phyloP scores from a whole-genome alignment of 2,797 vertebrate species.

The Triplophysa bombifrons region DNA sequence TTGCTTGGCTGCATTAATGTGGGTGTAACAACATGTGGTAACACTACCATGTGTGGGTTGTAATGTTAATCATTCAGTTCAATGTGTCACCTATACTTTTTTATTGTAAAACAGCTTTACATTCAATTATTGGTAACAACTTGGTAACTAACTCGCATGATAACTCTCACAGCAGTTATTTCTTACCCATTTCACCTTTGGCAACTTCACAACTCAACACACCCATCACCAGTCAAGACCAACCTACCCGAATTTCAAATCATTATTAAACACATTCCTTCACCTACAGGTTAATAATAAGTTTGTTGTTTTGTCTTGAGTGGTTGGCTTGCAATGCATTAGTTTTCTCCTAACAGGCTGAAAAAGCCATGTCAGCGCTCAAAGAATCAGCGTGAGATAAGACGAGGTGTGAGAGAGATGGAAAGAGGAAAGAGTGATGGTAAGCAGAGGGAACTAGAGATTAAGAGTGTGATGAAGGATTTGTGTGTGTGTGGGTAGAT shows the following conservation, averaged over 20 bases:
- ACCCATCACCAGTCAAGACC: neutral
- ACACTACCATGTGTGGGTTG: neutral
- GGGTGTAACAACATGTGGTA: too few relatives aligned
- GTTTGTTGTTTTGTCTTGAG: slow-evolving; percentile 21
- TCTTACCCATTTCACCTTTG: neutral
- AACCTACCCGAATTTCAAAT: neutral
- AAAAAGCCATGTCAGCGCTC: slow-evolving; percentile 43
- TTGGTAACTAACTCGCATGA: slow-evolving; percentile 18
- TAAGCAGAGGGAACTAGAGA: slow-evolving; percentile 20
- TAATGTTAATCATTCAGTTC: slow-evolving; percentile 29
- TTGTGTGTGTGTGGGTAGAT: slow-evolving; percentile 25
- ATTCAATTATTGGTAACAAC: slow-evolving; percentile 30
- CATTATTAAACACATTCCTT: neutral
- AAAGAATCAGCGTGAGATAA: slow-evolving; percentile 26
- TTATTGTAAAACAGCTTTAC: slow-evolving; percentile 8
- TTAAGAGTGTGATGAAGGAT: slow-evolving; percentile 18
- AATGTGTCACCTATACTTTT: slow-evolving; percentile 18
- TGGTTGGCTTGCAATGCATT: slow-evolving; percentile 24
- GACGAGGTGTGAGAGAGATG: slow-evolving; percentile 19
- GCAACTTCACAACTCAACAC: neutral
- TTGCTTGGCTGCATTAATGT: too few relatives aligned
- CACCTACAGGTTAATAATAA: slow-evolving; percentile 17
- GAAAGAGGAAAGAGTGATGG: slow-evolving; percentile 26
- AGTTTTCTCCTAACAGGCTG: slow-evolving; percentile 8
- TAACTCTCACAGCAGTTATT: slow-evolving; percentile 4